A percentile compares a stretch with the other conserved stretches of the same genome.
These are phyloP conservation scores for Nesoenas mayeri DNA, from an alignment of 2,113 vertebrate species.

Conservation along the genomic window DNA sequence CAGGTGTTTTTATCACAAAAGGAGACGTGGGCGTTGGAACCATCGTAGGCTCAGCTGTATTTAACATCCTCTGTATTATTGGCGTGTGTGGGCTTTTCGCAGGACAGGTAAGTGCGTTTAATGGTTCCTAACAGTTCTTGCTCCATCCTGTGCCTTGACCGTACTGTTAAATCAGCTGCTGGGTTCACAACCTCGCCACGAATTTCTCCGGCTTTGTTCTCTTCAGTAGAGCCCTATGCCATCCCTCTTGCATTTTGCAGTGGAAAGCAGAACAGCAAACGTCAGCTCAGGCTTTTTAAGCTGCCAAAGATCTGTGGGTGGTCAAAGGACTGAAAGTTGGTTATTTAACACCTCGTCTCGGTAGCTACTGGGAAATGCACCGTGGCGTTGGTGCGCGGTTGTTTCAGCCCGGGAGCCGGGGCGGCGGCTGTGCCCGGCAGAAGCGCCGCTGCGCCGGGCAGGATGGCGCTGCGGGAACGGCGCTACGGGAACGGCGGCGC, in stretches of 20 bases:
- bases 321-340: background rate
- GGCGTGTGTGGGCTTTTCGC: constrained; percentile 96
- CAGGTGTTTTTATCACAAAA: constrained; percentile 98
- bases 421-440: no score
- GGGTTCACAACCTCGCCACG: background rate
- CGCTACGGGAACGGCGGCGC: no score
- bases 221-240: background rate
- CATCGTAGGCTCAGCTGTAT: constrained; percentile 97
- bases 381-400: background rate
- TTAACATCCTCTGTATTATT: constrained; percentile 98
- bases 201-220: background rate
- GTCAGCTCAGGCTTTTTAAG: background rate
- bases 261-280: background rate
- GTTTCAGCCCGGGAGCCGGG: background rate
- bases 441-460: background rate
- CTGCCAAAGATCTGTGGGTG: background rate
- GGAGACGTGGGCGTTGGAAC: constrained; percentile 97
- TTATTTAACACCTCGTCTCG: background rate
- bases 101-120: constrained; percentile 83
- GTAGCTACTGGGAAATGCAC: background rate
- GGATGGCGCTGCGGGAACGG: background rate
- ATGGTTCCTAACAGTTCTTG: background rate
- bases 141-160: background rate
- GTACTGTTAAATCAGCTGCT: background rate
- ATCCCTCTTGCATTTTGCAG: background rate